These are phyloP conservation scores for Drosophila tani DNA, from an alignment of 1,140 invertebrate species.

Conservation along the genomic window DNA sequence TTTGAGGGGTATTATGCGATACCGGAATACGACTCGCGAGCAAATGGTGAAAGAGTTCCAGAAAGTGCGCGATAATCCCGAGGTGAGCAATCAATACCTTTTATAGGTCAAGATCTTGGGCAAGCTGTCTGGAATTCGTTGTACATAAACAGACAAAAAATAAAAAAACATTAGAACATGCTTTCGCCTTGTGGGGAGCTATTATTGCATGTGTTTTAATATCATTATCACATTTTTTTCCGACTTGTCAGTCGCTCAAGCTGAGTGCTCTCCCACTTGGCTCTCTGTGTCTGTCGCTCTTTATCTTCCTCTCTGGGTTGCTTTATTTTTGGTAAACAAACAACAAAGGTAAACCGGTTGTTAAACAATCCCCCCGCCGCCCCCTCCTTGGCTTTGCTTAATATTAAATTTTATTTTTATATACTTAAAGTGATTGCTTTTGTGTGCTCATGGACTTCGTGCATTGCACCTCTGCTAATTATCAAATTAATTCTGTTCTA, in stretches of 20 bases:
- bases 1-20: slow-evolving; percentile 94
- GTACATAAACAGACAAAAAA: background rate
- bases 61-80: slow-evolving; percentile 93
- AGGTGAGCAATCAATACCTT: slow-evolving; percentile 87
- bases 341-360: slow-evolving; percentile 62
- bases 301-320: background rate
- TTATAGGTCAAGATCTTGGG: slow-evolving; percentile 29
- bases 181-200: slow-evolving; percentile 26
- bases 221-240: slow-evolving; percentile 48
- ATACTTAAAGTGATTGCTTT: slow-evolving; percentile 40
- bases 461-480: slow-evolving; percentile 42
- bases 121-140: slow-evolving; percentile 20
- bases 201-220: slow-evolving; percentile 26
- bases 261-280: slow-evolving; percentile 7
- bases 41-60: slow-evolving; percentile 96
- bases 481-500: slow-evolving; percentile 36
- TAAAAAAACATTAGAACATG: slow-evolving; percentile 33
- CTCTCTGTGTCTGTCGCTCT: slow-evolving; percentile 2
- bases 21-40: slow-evolving; percentile 91
- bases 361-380: slow-evolving; percentile 4
- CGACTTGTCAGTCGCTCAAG: slow-evolving; percentile 26
- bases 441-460: slow-evolving; percentile 18
- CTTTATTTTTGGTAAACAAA: slow-evolving; percentile 70
- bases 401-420: slow-evolving; percentile 32
- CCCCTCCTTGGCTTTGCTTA: slow-evolving; percentile 12